Evolutionary conservation across 2,797 vertebrate genomes (phyloP), one percentile per base, ranked within the genome.

Genomic region (Gobionotothen gibberifrons): DNA sequence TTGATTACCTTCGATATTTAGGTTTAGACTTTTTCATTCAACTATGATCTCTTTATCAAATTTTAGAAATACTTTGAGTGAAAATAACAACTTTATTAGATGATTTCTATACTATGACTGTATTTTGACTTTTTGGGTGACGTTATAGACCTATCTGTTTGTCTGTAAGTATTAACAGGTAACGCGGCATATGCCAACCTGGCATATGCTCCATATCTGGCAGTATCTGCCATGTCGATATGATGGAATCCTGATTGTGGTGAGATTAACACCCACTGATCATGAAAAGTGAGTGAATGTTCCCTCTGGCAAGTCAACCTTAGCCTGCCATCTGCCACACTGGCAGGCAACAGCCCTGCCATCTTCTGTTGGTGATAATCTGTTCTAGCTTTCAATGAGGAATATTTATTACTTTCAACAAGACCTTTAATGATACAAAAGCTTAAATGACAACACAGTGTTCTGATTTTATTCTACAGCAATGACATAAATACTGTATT

Each of bases 271-370:
- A 53, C 29, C 55, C 72, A 84, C 82, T 73, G 39, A 74, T 84
- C 81, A 88, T 85, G 76, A 56, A 75, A 85, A 86, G 42, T 32
- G 84, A 88, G 72, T 72, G 61, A 80, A 40, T 70, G 59, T 71
- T 74, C 68, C 67, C 73, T 73, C 67, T 85, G 86, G 87, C 84
- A 81, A 88, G 76, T 73, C 63, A 76, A 62, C 71, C 81, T 53
- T 17, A 67, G 53, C 83, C 7, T 8, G 36, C 89, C 89, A 91
- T 90, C 89, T 90, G 90, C 74, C 78, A 72, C 46, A 0, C 83
- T 88, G 87, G 90, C 90, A 85, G 67, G 63, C 57, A 73, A 43
- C 84, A 64, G 61, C 59, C 22, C 58, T 21, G 56, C 46, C 61
- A 78, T 56, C 72, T 81, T 81, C 78, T 84, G 79, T 42, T 64